Evolutionary conservation across 2,797 vertebrate species (phyloP).

Genomic region (Sciurus vulgaris): DNA sequence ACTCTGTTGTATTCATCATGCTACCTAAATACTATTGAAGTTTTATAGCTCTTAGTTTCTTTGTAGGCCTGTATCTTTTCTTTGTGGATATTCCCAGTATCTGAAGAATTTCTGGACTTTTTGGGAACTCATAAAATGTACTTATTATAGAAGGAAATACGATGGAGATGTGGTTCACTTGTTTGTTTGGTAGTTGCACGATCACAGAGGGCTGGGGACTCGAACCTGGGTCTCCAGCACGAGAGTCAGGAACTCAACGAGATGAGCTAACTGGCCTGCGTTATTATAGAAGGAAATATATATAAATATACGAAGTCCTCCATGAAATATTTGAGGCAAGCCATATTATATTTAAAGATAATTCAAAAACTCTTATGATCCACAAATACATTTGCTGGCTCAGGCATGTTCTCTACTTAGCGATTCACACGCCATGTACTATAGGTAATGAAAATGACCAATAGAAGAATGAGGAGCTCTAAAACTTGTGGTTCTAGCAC

Average conservation of each 20-base stretch:
- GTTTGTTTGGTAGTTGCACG: too few species aligned
- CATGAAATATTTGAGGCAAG: neutral
- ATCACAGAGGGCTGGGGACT: too few species aligned
- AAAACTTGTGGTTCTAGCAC: neutral
- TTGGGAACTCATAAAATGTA: neutral
- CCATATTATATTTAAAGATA: conserved; percentile 6
- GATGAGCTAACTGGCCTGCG: too few species aligned
- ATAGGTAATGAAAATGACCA: neutral
- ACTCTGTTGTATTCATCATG: neutral
- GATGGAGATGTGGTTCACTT: too few species aligned
- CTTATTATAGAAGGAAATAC: neutral
- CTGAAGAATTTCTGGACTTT: neutral
- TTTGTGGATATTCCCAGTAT: neutral
- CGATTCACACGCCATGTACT: too few species aligned
- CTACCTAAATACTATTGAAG: neutral
- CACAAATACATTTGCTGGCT: neutral
- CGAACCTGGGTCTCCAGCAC: too few species aligned
- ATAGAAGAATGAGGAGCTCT: neutral
- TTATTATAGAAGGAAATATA: neutral
- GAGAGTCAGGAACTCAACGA: too few species aligned
- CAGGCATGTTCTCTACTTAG: neutral
- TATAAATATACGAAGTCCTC: neutral
- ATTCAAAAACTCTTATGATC: neutral
- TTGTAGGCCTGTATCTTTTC: neutral
- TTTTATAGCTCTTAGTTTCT: neutral